These are phyloP conservation scores for Meta bourneti DNA, from an alignment of 2,888 invertebrate species.

Conservation along the genomic window DNA sequence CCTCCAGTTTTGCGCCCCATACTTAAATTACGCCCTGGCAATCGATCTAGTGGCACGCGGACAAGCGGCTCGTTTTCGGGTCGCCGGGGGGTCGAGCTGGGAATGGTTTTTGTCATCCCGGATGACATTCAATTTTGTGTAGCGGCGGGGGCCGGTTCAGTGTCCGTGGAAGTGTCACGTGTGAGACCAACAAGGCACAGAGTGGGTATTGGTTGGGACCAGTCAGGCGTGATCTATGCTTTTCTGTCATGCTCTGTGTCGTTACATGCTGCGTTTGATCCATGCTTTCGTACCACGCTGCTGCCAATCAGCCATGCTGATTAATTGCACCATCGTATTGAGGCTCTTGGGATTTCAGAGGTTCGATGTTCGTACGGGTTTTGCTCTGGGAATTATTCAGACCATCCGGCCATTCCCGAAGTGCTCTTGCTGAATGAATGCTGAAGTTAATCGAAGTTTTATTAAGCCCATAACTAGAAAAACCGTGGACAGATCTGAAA, in stretches of 20 bases:
- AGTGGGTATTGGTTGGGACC: no score
- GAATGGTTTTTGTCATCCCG: background rate
- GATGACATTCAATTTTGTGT: background rate
- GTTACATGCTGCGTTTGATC: background rate
- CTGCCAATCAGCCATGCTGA: background rate
- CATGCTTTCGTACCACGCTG: background rate
- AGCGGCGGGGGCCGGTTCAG: background rate
- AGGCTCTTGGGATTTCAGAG: no score
- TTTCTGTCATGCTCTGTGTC: background rate
- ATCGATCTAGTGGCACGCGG: constrained; percentile 31
- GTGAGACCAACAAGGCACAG: background rate
- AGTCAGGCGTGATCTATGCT: no score
- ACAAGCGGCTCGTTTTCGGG: no score
- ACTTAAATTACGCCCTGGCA: constrained; percentile 59
- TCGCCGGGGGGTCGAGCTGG: background rate
- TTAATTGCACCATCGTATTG: no score
- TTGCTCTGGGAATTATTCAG: no score
- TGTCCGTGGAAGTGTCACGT: background rate
- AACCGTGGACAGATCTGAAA: no score
- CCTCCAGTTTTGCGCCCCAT: constrained; percentile 22
- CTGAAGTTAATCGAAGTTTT: no score
- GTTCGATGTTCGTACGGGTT: no score
- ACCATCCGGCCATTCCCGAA: no score
- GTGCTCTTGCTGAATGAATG: no score
- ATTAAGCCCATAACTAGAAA: no score